phyloP scores from a whole-genome alignment of 2,888 invertebrate genomes.

The Andricus quercusramuli region DNA sequence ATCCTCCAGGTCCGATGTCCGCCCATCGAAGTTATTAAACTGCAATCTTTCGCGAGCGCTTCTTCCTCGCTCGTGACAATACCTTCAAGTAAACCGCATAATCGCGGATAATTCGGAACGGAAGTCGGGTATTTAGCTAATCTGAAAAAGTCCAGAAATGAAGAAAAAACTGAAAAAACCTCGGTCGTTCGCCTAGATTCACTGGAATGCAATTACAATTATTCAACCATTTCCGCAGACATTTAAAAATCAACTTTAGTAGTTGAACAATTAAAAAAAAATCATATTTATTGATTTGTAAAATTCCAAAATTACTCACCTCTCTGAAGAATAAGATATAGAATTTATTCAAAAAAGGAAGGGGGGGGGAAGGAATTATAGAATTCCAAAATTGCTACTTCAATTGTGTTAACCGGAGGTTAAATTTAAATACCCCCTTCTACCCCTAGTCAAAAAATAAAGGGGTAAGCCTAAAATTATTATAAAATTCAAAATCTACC shows the following conservation, averaged over 20 bases:
- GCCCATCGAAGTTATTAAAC: conserved; percentile 32
- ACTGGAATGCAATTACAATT: not conserved
- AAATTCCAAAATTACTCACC: too few species aligned
- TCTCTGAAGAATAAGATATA: too few species aligned
- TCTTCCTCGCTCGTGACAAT: not conserved
- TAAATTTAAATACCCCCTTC: too few species aligned
- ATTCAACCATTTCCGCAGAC: not conserved
- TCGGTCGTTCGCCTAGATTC: not conserved
- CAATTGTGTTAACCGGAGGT: too few species aligned
- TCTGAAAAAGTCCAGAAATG: not conserved
- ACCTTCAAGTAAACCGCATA: not conserved
- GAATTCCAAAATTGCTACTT: too few species aligned
- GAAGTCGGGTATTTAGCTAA: not conserved
- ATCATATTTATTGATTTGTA: too few species aligned
- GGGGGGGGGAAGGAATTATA: too few species aligned
- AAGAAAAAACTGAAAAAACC: not conserved
- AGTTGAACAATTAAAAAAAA: too few species aligned
- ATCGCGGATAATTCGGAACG: not conserved
- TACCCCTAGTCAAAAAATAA: too few species aligned
- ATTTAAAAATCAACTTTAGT: too few species aligned
- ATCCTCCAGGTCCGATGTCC: not conserved
- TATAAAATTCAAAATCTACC: not conserved
- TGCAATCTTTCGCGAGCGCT: conserved; percentile 5
- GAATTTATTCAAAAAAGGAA: too few species aligned
- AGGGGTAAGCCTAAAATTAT: too few species aligned